phyloP scores from a whole-genome alignment of 2,888 invertebrate species.

The Pinctada fucata region DNA sequence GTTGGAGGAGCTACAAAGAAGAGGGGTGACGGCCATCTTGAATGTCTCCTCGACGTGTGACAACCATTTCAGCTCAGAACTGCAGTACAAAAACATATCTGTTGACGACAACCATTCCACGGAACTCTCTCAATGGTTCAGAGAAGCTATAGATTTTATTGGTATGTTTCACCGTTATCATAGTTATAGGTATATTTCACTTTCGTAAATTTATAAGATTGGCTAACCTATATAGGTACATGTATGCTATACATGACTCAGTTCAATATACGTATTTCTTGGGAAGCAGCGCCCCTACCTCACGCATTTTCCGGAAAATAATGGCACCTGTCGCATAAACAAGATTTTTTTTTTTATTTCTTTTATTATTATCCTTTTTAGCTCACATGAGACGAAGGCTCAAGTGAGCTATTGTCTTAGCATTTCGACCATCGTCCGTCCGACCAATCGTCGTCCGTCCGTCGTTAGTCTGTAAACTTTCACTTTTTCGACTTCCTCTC shows the following conservation, averaged over 20 bases:
- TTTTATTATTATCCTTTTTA: too few relatives aligned
- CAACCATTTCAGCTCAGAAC: slow-evolving; percentile 60
- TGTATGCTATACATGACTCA: background rate
- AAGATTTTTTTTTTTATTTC: too few relatives aligned
- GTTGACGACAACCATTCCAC: slow-evolving; percentile 75
- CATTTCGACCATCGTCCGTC: too few relatives aligned
- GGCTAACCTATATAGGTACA: background rate
- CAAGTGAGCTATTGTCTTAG: too few relatives aligned
- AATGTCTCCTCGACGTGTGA: slow-evolving; percentile 73
- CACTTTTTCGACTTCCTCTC: too few relatives aligned
- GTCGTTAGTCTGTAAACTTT: too few relatives aligned
- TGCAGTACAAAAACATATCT: slow-evolving; percentile 75
- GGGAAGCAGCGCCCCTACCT: too few relatives aligned
- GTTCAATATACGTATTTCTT: too few relatives aligned
- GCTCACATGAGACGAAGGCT: too few relatives aligned
- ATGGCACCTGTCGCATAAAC: too few relatives aligned
- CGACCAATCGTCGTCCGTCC: too few relatives aligned
- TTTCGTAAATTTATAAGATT: background rate
- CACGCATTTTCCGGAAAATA: too few relatives aligned
- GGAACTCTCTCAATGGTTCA: slow-evolving; percentile 74
- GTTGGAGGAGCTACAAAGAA: slow-evolving; percentile 56
- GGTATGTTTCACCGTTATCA: slow-evolving; percentile 62
- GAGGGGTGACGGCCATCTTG: slow-evolving; percentile 76
- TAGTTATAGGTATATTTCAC: background rate
- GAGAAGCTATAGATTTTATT: slow-evolving; percentile 76